Evolutionary conservation across 2,888 invertebrate species (phyloP).

Genomic region (Cryptocephalus moraei): DNA sequence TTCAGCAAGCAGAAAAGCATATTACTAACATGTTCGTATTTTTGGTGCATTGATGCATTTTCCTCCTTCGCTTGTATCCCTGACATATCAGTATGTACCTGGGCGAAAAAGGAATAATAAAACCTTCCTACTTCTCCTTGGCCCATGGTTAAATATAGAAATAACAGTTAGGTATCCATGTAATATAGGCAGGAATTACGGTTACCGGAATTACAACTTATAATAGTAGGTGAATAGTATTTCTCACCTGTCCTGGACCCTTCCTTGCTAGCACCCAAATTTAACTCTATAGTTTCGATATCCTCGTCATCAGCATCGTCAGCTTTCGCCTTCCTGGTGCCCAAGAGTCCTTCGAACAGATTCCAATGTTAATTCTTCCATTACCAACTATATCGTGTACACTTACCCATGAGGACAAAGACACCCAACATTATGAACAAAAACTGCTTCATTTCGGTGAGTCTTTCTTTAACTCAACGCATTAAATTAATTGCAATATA

Average conservation of each 20-base stretch:
- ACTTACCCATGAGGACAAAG: conserved; percentile 29
- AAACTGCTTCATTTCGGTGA: conserved; percentile 30
- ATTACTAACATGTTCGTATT: too few relatives aligned
- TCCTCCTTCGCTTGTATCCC: too few relatives aligned
- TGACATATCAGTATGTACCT: too few relatives aligned
- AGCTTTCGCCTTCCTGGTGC: conserved; percentile 24
- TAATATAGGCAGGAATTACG: too few relatives aligned
- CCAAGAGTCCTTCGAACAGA: too few relatives aligned
- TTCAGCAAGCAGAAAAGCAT: too few relatives aligned
- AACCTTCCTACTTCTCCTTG: too few relatives aligned
- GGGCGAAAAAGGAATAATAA: too few relatives aligned
- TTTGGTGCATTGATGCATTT: too few relatives aligned
- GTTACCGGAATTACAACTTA: too few relatives aligned
- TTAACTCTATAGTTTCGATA: conserved; percentile 58
- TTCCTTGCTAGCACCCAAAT: conserved; percentile 77
- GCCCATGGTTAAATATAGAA: too few relatives aligned
- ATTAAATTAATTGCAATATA: conserved; percentile 6
- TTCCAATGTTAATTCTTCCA: neutral
- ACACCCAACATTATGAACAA: conserved; percentile 24
- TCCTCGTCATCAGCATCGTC: conserved; percentile 40
- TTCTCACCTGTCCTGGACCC: conserved; percentile 75
- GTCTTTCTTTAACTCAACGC: conserved; percentile 5
- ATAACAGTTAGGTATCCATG: too few relatives aligned
- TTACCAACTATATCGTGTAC: conserved; percentile 1
- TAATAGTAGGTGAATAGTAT: conserved; percentile 8